Evolutionary conservation across 1,140 invertebrate genomes (phyloP).

Genomic region (Rhopalosiphum maidis): DNA sequence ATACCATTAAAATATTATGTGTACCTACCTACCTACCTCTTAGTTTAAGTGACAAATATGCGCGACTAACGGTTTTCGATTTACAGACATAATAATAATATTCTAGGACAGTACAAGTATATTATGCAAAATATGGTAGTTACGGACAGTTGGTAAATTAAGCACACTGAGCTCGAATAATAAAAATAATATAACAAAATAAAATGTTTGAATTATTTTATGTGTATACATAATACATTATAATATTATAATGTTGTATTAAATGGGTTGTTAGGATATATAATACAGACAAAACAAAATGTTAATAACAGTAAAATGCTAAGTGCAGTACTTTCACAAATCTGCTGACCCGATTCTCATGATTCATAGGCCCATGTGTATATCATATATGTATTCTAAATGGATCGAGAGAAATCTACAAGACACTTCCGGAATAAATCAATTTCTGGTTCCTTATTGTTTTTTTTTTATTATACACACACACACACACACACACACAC

Average conservation of each 20-base stretch:
- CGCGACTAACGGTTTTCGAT: background rate
- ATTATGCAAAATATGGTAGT: background rate
- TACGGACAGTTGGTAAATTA: background rate
- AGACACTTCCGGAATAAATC: conserved; percentile 48
- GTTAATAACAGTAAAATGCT: conserved; percentile 56
- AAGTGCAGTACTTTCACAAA: conserved; percentile 54
- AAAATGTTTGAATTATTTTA: background rate
- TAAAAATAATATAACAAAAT: background rate
- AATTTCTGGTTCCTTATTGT: conserved; percentile 40
- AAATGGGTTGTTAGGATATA: conserved; percentile 15
- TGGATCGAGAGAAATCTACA: conserved; percentile 50
- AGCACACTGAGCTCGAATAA: background rate
- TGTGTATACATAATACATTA: background rate
- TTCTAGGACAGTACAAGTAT: background rate
- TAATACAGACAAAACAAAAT: conserved; percentile 44
- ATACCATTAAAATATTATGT: background rate
- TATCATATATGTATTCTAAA: conserved; percentile 36
- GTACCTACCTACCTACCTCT: background rate
- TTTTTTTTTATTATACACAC: background rate
- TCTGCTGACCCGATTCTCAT: conserved; percentile 54
- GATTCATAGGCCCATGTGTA: conserved; percentile 55
- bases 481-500: background rate
- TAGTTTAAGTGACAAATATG: background rate
- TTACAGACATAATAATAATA: background rate
- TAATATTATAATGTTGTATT: background rate